Conservation (phyloP, 1,140 invertebrate genomes). For the Physella acuta region DNA sequence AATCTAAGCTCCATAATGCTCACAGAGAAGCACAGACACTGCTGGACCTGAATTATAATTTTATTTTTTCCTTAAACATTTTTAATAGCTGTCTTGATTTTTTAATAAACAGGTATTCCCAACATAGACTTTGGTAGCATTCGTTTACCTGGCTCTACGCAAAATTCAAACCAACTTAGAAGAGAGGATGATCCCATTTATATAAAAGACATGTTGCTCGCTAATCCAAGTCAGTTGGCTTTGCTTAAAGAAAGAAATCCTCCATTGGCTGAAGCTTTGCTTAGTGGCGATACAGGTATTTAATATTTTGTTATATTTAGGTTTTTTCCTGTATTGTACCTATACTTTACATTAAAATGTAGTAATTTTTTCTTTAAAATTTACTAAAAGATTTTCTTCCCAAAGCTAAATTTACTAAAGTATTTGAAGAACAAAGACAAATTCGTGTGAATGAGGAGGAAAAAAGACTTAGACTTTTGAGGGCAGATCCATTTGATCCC, state of each 20-base stretch:
- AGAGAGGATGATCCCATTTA: constrained; percentile 76
- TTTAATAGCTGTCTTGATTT: neutral
- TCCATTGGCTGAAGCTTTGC: constrained; percentile 82
- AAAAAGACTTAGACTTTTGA: constrained; percentile 83
- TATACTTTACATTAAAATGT: constrained; percentile 8
- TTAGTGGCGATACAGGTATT: constrained; percentile 25
- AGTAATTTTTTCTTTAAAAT: neutral
- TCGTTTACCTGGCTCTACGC: constrained; percentile 68
- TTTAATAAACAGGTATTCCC: constrained; percentile 35
- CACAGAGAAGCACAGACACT: too few species aligned
- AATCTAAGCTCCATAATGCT: too few species aligned
- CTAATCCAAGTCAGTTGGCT: constrained; percentile 89
- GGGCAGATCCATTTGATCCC: constrained; percentile 91
- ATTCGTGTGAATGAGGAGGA: constrained; percentile 63
- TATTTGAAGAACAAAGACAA: constrained; percentile 64
- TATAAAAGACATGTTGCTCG: constrained; percentile 84
- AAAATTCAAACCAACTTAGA: constrained; percentile 34
- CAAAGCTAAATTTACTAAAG: constrained; percentile 77
- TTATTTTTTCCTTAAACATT: neutral
- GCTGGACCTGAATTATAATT: too few species aligned
- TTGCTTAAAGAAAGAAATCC: constrained; percentile 93
- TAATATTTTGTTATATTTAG: too few species aligned
- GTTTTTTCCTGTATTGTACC: too few species aligned
- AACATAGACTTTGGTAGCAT: constrained; percentile 83
- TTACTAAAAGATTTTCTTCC: constrained; percentile 7